phyloP scores from a whole-genome alignment of 2,888 invertebrate genomes.

The Caenorhabditis sp. region DNA sequence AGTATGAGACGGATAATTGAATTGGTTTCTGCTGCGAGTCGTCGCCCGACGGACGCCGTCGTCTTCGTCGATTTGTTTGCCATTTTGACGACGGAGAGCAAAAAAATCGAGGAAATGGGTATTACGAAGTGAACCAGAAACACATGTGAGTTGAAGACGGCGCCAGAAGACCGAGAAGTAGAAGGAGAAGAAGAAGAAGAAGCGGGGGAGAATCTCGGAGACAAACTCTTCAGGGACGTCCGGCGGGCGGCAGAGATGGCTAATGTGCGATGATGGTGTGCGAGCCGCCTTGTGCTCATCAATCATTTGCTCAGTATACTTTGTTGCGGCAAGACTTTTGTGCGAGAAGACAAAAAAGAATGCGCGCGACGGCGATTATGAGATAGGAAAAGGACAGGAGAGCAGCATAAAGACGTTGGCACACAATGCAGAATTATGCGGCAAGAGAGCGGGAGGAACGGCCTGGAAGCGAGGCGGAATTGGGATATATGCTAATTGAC shows the following conservation, averaged over 20 bases:
- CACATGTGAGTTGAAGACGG: constrained; percentile 38
- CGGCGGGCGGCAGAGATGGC: constrained; percentile 25
- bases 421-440: constrained; percentile 9
- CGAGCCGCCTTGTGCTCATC: constrained; percentile 53
- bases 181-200: too few relatives aligned
- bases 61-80: constrained; percentile 43
- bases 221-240: constrained; percentile 32
- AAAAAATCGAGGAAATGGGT: constrained; percentile 47
- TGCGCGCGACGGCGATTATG: constrained; percentile 16
- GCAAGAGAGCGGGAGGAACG: neutral
- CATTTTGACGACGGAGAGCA: constrained; percentile 29
- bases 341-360: constrained; percentile 26
- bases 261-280: constrained; percentile 58
- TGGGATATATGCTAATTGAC: constrained; percentile 22
- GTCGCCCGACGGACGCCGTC: too few relatives aligned
- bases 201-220: constrained; percentile 25
- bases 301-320: constrained; percentile 52
- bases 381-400: neutral
- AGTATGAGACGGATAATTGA: constrained; percentile 48
- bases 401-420: constrained; percentile 14
- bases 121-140: constrained; percentile 50
- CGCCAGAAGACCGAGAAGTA: constrained; percentile 14
- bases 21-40: constrained; percentile 35
- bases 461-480: neutral
- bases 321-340: constrained; percentile 23